phyloP scores from a whole-genome alignment of 2,113 vertebrate genomes.

The Semnornis frantzii region DNA sequence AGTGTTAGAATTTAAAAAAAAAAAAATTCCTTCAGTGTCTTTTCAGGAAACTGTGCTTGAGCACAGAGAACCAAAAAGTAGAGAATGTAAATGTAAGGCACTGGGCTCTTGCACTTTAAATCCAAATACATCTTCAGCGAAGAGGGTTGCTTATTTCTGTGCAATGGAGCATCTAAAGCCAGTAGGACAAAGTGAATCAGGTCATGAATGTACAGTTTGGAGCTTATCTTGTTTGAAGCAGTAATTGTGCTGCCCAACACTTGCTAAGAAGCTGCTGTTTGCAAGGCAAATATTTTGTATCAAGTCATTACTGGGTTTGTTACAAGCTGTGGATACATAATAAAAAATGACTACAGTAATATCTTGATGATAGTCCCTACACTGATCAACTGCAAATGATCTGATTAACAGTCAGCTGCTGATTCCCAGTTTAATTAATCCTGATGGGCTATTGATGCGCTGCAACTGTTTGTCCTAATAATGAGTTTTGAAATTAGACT shows the following conservation, averaged over 20 bases:
- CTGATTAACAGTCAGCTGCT: slow-evolving; percentile 91
- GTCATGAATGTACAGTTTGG: background rate
- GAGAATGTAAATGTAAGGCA: background rate
- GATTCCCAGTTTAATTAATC: slow-evolving; percentile 96
- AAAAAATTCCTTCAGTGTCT: background rate
- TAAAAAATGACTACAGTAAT: slow-evolving; percentile 59
- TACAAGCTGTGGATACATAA: slow-evolving; percentile 11
- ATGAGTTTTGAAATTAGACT: slow-evolving; percentile 94
- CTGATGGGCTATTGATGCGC: slow-evolving; percentile 96
- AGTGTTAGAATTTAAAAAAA: background rate
- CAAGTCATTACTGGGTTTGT: slow-evolving; percentile 12
- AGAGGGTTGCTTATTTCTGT: background rate
- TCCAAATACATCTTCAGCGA: background rate
- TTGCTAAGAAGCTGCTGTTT: slow-evolving; percentile 44
- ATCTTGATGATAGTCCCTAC: slow-evolving; percentile 77
- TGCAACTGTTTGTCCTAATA: slow-evolving; percentile 95
- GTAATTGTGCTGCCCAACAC: background rate
- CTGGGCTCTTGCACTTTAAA: background rate
- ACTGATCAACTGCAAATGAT: slow-evolving; percentile 85
- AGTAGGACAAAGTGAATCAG: slow-evolving; percentile 25
- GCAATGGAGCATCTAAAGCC: background rate
- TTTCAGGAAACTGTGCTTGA: background rate
- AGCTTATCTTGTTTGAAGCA: slow-evolving; percentile 17
- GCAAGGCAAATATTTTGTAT: slow-evolving; percentile 47
- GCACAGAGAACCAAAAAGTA: background rate